These are phyloP conservation scores for Falco columbarius DNA, from an alignment of 2,797 vertebrate species.

Conservation along the genomic window DNA sequence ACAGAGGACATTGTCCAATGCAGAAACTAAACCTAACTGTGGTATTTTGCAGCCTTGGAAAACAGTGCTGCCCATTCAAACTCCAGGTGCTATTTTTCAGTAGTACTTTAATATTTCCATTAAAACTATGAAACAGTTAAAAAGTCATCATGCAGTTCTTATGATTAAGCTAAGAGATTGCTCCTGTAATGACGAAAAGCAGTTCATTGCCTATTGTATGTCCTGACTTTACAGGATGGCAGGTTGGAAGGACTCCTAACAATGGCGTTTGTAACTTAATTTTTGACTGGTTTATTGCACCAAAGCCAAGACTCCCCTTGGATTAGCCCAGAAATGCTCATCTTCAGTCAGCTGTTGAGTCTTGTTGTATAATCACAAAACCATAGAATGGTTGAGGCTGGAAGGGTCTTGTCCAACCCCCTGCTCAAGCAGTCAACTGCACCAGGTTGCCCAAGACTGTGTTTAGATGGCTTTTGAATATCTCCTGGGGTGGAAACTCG, in stretches of 20 bases:
- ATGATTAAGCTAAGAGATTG: background rate
- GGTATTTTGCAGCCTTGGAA: background rate
- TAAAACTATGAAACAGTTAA: background rate
- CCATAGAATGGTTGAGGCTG: background rate
- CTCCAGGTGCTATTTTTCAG: background rate
- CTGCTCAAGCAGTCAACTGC: background rate
- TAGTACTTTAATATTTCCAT: background rate
- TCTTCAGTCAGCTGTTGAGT: background rate
- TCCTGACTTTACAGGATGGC: background rate
- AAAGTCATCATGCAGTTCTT: background rate
- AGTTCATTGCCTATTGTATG: background rate
- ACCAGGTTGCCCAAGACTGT: background rate
- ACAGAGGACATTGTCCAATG: background rate
- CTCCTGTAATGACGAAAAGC: background rate
- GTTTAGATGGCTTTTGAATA: background rate
- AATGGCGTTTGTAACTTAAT: background rate
- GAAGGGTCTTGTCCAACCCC: background rate
- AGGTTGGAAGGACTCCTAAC: background rate
- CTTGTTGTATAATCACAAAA: background rate
- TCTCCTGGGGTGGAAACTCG: background rate
- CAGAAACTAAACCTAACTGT: background rate
- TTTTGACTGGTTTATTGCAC: background rate
- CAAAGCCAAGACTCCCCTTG: background rate
- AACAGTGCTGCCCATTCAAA: background rate
- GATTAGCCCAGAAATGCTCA: background rate